phyloP scores from a whole-genome alignment of 2,113 vertebrate species.

The Pluvianellus socialis region DNA sequence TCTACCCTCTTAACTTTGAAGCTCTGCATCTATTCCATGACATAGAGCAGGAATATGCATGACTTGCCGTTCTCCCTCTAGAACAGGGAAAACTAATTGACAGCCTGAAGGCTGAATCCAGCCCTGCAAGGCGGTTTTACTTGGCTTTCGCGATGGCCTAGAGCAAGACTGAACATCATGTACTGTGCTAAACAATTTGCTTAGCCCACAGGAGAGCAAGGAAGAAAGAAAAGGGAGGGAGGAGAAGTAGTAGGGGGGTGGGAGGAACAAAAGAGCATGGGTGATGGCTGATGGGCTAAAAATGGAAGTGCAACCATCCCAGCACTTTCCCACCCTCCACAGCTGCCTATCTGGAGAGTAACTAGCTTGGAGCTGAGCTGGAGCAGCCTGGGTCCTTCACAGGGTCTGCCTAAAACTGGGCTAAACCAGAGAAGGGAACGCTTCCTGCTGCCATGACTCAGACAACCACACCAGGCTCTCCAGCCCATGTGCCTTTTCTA shows the following conservation, averaged over 20 bases:
- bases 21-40: not conserved
- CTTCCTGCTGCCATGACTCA: not conserved
- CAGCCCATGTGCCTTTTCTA: not conserved
- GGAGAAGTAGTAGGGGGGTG: not conserved
- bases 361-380: not conserved
- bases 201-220: not conserved
- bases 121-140: not conserved
- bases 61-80: not conserved
- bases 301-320: not conserved
- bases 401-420: not conserved
- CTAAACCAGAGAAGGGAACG: not conserved
- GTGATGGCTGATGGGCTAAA: not conserved
- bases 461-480: fast-evolving
- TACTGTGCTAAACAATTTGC: not conserved
- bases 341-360: not conserved
- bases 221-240: not conserved
- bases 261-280: not conserved
- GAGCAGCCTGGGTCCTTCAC: not conserved
- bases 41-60: slow-evolving; percentile 18
- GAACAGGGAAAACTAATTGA: slow-evolving; percentile 13
- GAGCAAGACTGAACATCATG: not conserved
- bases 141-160: not conserved
- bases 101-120: slow-evolving; percentile 5
- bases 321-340: not conserved
- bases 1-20: slow-evolving; percentile 30